phyloP scores from a whole-genome alignment of 37 sponge, comb jelly and placozoan genomes.

The Ianthella basta region DNA sequence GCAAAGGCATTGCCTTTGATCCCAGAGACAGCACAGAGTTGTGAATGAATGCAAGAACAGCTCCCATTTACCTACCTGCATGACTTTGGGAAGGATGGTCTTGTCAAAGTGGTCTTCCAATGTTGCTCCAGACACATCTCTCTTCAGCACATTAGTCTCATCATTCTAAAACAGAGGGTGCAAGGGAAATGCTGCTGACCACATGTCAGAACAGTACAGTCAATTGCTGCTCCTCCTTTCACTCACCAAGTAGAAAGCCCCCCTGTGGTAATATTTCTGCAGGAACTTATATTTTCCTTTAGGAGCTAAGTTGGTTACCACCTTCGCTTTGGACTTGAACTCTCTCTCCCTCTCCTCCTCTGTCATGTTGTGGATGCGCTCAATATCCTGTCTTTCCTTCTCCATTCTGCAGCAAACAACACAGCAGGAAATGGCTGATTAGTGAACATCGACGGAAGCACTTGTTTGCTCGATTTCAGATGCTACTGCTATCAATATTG shows the following conservation, averaged over 20 bases:
- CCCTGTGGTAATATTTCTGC: conserved; percentile 99
- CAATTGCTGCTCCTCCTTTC: background rate
- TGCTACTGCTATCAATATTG: too few species aligned
- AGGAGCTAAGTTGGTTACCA: conserved; percentile 73
- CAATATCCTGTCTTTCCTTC: conserved; percentile 85
- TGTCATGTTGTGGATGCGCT: conserved; percentile 86
- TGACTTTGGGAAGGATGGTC: conserved; percentile 96
- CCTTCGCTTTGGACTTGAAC: conserved; percentile 70
- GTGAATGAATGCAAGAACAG: too few species aligned
- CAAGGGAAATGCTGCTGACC: background rate
- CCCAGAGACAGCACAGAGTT: too few species aligned
- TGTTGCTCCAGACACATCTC: conserved; percentile 86
- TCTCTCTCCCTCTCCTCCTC: conserved; percentile 85
- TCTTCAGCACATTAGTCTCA: conserved; percentile 66
- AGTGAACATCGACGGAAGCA: too few species aligned
- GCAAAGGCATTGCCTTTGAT: too few species aligned
- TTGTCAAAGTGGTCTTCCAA: conserved; percentile 99
- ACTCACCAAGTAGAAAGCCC: conserved; percentile 90
- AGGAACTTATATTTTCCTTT: conserved; percentile 97
- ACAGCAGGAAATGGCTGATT: background rate
- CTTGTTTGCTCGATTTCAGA: too few species aligned
- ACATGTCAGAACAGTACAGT: too few species aligned
- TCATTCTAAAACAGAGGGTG: conserved; percentile 28
- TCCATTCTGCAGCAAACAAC: conserved; percentile 50
- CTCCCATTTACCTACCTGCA: conserved; percentile 75